Base-by-base conservation (phyloP, 2,888 invertebrate genomes). In the Arge pagana region DNA sequence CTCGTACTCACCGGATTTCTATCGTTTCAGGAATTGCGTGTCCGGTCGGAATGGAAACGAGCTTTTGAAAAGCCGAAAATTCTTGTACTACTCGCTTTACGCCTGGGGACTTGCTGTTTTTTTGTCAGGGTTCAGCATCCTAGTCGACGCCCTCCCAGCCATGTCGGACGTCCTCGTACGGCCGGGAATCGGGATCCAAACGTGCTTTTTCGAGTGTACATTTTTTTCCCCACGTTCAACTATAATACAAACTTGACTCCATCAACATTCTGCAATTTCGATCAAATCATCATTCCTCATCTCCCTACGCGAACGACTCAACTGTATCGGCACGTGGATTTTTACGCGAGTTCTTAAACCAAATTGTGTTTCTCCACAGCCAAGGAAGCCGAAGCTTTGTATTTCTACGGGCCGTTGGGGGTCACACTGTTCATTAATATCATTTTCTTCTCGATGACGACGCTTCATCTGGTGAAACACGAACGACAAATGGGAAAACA, bases 351-450 rank as follows among this genome's bases (percentile, higher is more conserved):
- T n/a, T n/a, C n/a, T n/a, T n/a, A n/a, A n/a, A 19, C 16, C 19
- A 18, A 19, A 11, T 42, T 28, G 35, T 43, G 43, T 53, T 37
- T n/a, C n/a, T n/a, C 78, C 70, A 50, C 74, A 85, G 85, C 78
- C 60, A 78, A 81, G 65, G 41, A 72, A 31, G 82, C 85, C 8
- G 82, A 81, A 56, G 70, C 86, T 28, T 67, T 85, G 10, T 90
- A 88, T 71, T 89, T 90, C 77, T 88, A 86, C 72, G 81, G 81
- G 0, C 88, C 89, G 0, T 85, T 89, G 52, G 81, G 85, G 26
- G 65, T 84, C 8, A 76, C 89, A 10, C 82, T 89, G 6, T 61
- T 85, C 1, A 79, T 82, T 68, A 89, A 90, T 68, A 78, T 85
- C 39, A 72, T 80, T 4, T 79, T 90, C 52, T 89, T 89, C 73